Evolutionary conservation across 2,797 vertebrate species (phyloP).

Genomic region (Danio aesculapii): DNA sequence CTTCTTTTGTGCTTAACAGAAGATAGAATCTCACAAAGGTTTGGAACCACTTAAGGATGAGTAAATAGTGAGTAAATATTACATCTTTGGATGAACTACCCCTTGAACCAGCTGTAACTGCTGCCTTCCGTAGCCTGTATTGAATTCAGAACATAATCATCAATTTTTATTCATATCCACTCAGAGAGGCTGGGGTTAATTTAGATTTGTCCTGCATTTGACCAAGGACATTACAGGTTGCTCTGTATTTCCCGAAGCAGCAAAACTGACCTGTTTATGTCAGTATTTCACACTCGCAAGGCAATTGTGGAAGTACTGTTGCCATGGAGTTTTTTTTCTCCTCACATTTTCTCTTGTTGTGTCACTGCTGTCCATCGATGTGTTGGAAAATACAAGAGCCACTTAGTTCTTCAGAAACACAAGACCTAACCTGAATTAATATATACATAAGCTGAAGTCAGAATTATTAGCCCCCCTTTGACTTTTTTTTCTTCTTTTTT

Average conservation of each 20-base stretch:
- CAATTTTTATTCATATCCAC: background rate
- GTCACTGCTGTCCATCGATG: constrained; percentile 2
- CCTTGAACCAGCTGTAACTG: background rate
- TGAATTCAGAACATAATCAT: background rate
- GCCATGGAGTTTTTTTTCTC: constrained; percentile 53
- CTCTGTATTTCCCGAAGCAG: constrained; percentile 24
- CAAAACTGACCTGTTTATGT: constrained; percentile 53
- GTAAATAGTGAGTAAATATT: no score
- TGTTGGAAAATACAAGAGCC: constrained; percentile 15
- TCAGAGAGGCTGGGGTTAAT: background rate
- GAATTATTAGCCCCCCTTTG: no score
- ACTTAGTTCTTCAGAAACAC: no score
- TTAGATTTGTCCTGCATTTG: constrained; percentile 7
- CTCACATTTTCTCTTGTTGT: constrained; percentile 26
- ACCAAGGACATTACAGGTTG: constrained; percentile 25
- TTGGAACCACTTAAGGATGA: no score
- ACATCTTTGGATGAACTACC: no score
- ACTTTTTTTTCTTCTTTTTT: no score
- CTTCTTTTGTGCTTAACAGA: no score
- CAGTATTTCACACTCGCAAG: constrained; percentile 48
- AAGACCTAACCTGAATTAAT: no score
- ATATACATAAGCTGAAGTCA: no score
- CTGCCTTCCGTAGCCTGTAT: background rate
- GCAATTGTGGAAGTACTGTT: constrained; percentile 52
- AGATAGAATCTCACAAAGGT: no score